Evolutionary conservation across 2,888 invertebrate species (phyloP).

Genomic region (Meliscaeva auricollis): DNA sequence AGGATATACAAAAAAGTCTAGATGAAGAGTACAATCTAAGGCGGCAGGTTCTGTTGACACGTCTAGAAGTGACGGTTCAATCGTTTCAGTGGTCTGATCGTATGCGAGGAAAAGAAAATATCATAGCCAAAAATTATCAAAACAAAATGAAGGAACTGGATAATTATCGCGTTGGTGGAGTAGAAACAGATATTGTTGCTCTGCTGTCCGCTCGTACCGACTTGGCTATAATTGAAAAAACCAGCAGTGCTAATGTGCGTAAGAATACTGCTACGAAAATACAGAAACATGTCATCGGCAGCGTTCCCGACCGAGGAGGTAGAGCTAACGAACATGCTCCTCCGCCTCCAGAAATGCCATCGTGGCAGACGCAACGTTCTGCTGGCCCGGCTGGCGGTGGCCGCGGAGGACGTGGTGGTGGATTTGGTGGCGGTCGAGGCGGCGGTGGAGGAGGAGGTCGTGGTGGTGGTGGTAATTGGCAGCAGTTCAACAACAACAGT

Average conservation of each 20-base stretch:
- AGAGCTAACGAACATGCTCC: constrained; percentile 95
- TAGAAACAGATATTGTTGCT: constrained; percentile 89
- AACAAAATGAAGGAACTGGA: constrained; percentile 83
- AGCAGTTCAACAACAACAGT: constrained; percentile 68
- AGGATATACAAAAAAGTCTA: constrained; percentile 89
- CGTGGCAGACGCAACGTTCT: constrained; percentile 91
- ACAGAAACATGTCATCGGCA: constrained; percentile 95
- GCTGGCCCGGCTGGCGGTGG: constrained; percentile 85
- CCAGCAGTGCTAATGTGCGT: constrained; percentile 93
- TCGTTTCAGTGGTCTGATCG: constrained; percentile 98
- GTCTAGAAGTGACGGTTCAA: constrained; percentile 97
- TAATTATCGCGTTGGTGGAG: constrained; percentile 81
- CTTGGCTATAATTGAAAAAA: constrained; percentile 95
- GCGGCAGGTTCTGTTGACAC: constrained; percentile 93
- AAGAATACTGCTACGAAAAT: constrained; percentile 93
- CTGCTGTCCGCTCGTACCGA: constrained; percentile 94
- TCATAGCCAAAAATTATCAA: constrained; percentile 87
- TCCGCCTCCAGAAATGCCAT: constrained; percentile 98
- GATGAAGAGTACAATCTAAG: constrained; percentile 92
- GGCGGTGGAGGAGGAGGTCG: constrained; percentile 80
- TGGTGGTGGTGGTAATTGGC: constrained; percentile 79
- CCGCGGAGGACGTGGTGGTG: constrained; percentile 81
- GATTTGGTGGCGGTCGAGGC: constrained; percentile 79
- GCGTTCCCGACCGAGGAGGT: constrained; percentile 97
- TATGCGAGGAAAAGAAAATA: constrained; percentile 89